Conservation (phyloP, 2,113 vertebrate genomes). For the Podarcis muralis region DNA sequence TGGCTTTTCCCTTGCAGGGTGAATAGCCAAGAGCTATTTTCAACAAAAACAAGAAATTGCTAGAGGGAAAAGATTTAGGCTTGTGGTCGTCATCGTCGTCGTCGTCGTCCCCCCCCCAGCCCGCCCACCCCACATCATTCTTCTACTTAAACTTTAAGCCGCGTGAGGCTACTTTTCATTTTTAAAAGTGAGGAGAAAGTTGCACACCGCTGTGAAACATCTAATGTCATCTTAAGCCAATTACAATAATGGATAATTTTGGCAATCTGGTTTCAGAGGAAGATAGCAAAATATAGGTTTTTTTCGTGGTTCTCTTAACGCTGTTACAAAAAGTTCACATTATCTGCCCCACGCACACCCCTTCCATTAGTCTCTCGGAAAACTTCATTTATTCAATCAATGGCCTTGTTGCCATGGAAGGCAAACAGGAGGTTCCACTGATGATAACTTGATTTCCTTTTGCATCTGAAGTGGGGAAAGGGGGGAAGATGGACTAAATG, state of each 20-base stretch:
- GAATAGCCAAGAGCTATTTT: background rate
- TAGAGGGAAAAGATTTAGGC: background rate
- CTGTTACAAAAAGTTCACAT: background rate
- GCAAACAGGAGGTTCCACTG: slow-evolving; percentile 87
- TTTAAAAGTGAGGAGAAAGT: background rate
- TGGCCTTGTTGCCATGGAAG: slow-evolving; percentile 95
- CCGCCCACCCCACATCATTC: background rate
- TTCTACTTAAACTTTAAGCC: background rate
- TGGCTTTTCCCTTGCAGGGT: background rate
- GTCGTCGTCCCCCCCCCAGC: too few species aligned
- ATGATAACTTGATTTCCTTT: slow-evolving; percentile 95
- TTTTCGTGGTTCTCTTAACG: slow-evolving; percentile 12
- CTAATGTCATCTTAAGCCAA: background rate
- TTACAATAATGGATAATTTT: background rate
- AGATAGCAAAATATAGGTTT: background rate
- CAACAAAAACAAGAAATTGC: background rate
- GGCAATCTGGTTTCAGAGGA: slow-evolving; percentile 26
- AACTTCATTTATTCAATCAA: slow-evolving; percentile 81
- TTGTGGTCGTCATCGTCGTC: too few species aligned
- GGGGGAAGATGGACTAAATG: slow-evolving; percentile 97
- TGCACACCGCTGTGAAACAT: background rate
- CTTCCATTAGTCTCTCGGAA: slow-evolving; percentile 72
- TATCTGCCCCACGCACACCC: slow-evolving; percentile 60
- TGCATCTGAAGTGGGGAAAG: slow-evolving; percentile 91
- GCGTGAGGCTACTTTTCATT: background rate